Base-by-base conservation (phyloP, 2,797 vertebrate genomes). In the Scyliorhinus canicula region DNA sequence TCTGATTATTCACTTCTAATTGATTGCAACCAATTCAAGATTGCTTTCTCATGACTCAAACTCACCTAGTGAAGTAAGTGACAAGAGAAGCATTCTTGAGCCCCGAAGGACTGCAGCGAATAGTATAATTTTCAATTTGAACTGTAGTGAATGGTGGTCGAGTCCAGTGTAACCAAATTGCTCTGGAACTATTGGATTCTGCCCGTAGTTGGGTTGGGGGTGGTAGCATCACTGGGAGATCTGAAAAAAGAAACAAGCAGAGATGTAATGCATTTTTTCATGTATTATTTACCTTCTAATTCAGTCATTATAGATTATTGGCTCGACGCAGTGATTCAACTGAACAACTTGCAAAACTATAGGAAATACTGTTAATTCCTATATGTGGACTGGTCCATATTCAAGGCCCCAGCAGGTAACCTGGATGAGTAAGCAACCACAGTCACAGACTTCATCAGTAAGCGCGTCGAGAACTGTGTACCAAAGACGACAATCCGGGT, bases 161-260 rank as follows among this genome's bases (percentile, higher is more conserved):
- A 96, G 99, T 98, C 99, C 99, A 99, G 95, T 97, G 97, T 88
- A 99, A 97, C 98, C 98, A 98, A 96, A 99, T 98, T 95, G 99
- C 98, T 0, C 98, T 98, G 93, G 99, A 99, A 96, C 98, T 98
- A 97, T 99, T 99, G 93, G 98, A 98, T 77, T 97, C 97, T 0
- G 98, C 99, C 4, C 98, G 98, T 95, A 99, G 97, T 19, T 98
- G 98, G 95, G 98, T 98, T 0, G 99, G 99, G 77, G 99, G 99
- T 95, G 98, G 95, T 0, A 98, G 99, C 95, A 97, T 97, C 95
- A 96, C 96, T 35, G 96, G 98, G 6, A 97, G 96, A 95, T 98
- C 98, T 98, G 40, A 0, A 0, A 82, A 40, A 57, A 21, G 94
- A 95, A 28, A 93, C n/a, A 93, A 1, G 2, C 47, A 52, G 86